A percentile compares a stretch with the other conserved stretches of the same genome.
These are phyloP conservation scores for Meriones psammophilus DNA, from an alignment of 2,797 vertebrate genomes.

Conservation along the genomic window DNA sequence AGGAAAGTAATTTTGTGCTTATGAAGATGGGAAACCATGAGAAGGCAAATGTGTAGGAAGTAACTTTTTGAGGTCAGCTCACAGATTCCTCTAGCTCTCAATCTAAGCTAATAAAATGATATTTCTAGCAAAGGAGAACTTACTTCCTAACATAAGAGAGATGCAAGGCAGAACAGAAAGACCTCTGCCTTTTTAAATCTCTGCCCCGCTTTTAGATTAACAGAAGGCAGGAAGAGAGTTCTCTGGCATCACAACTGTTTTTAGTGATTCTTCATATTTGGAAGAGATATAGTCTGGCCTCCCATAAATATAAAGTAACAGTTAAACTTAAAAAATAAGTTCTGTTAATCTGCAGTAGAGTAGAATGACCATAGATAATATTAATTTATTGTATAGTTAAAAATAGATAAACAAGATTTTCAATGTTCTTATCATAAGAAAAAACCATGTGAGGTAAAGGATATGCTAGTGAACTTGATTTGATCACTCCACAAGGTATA, in stretches of 20 bases:
- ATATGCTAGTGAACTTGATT: conserved; percentile 13
- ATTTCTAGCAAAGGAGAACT: neutral
- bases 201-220: neutral
- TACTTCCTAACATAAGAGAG: neutral
- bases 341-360: neutral
- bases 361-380: neutral
- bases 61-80: neutral
- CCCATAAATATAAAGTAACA: neutral
- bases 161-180: neutral
- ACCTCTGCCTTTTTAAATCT: neutral
- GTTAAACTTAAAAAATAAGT: conserved; percentile 3
- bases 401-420: neutral
- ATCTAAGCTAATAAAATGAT: neutral
- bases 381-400: neutral
- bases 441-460: neutral
- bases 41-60: neutral
- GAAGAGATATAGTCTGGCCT: neutral
- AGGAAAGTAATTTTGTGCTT: neutral
- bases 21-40: neutral
- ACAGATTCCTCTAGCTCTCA: conserved; percentile 26
- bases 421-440: neutral
- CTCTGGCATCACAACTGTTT: neutral
- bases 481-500: conserved; percentile 10
- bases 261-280: neutral
- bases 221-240: neutral